Evolutionary conservation across 2,113 vertebrate genomes (phyloP).

Genomic region (Siniperca knerii): DNA sequence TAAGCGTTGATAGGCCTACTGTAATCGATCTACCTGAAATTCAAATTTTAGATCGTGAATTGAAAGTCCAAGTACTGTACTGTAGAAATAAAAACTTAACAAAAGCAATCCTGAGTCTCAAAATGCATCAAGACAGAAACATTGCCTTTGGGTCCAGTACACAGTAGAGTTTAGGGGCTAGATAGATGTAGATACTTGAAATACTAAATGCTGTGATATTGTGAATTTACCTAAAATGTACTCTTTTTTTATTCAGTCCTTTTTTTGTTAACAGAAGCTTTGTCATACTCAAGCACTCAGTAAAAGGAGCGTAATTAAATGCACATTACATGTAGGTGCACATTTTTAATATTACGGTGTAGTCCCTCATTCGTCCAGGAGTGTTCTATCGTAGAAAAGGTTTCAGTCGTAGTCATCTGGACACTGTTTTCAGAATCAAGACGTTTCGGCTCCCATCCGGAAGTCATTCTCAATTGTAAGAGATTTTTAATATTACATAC

Average conservation of each 20-base stretch:
- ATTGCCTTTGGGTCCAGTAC: neutral
- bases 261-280: neutral
- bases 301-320: neutral
- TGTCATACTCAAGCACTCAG: neutral
- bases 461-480: no score
- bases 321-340: neutral
- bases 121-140: neutral
- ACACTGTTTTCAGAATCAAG: no score
- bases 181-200: neutral
- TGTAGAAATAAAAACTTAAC: neutral
- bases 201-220: neutral
- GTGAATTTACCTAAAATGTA: neutral
- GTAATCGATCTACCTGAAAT: neutral
- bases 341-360: neutral
- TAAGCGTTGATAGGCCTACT: neutral
- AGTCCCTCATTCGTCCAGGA: no score
- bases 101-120: no score
- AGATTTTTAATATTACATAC: neutral
- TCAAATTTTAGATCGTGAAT: neutral
- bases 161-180: neutral
- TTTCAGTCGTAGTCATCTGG: no score
- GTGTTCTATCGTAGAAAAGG: no score
- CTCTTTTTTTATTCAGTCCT: no score
- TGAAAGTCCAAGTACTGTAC: neutral
- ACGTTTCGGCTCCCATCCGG: no score